Evolutionary conservation across 2,113 vertebrate genomes (phyloP).

Genomic region (Cochlearius cochlearius): DNA sequence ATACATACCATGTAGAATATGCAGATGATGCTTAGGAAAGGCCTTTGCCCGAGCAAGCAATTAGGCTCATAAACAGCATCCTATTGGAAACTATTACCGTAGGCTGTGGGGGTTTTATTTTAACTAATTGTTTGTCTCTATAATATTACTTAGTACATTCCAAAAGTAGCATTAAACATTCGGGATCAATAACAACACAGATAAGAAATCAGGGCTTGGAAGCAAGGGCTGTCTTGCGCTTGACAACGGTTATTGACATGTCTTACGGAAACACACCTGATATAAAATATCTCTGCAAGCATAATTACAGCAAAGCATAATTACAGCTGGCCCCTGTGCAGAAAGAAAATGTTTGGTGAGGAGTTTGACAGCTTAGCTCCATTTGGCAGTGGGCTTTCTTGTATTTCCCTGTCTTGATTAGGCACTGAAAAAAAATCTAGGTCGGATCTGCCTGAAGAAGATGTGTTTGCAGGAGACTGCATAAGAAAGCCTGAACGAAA

Average conservation of each 20-base stretch:
- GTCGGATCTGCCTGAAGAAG: neutral
- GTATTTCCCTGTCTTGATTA: neutral
- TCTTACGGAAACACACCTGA: neutral
- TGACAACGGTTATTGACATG: accelerated
- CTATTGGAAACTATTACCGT: neutral
- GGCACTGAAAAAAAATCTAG: neutral
- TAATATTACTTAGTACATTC: neutral
- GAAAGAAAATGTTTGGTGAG: neutral
- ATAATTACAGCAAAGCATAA: neutral
- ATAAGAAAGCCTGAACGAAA: neutral
- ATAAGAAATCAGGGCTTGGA: neutral
- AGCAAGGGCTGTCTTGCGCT: neutral
- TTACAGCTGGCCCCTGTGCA: neutral
- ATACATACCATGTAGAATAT: neutral
- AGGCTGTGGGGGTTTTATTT: neutral
- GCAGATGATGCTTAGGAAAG: neutral
- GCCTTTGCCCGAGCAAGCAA: neutral
- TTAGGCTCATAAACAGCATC: neutral
- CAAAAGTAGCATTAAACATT: neutral
- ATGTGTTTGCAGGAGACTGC: neutral
- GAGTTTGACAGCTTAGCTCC: neutral
- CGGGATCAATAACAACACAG: neutral
- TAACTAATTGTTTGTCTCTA: neutral
- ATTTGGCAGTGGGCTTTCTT: neutral
- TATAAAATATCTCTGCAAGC: neutral